Percentiles rank a stretch among this genome's conserved stretches.
Evolutionary conservation across 2,888 invertebrate species (phyloP).

Genomic region (Drosophila setosimentum): DNA sequence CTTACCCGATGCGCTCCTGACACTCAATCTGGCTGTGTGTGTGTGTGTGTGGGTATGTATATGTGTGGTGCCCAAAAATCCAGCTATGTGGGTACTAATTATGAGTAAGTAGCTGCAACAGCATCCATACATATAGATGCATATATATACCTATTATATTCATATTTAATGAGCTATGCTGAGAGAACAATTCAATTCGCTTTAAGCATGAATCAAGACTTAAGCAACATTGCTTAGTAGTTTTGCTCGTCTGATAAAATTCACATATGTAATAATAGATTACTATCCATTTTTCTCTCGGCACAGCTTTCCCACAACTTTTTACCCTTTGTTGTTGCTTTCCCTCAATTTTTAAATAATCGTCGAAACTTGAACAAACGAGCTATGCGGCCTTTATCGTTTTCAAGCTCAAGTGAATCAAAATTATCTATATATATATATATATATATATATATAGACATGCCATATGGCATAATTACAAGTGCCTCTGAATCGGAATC

Average conservation of each 20-base stretch:
- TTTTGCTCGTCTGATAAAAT: background rate
- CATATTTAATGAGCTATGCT: conserved; percentile 20
- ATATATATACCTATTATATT: conserved; percentile 16
- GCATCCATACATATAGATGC: conserved; percentile 13
- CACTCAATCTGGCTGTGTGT: background rate
- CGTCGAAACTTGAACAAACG: conserved; percentile 12
- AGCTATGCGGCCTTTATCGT: conserved; percentile 13
- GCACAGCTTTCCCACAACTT: conserved; percentile 2
- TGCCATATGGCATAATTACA: conserved; percentile 36
- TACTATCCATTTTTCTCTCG: background rate
- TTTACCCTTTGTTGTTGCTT: conserved; percentile 18
- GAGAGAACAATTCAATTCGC: background rate
- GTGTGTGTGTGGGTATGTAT: conserved; percentile 5
- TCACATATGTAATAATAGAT: background rate
- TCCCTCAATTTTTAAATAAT: background rate
- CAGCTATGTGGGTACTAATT: conserved; percentile 33
- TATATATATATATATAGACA: background rate
- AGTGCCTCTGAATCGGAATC: conserved; percentile 25
- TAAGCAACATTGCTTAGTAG: background rate
- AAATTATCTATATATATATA: conserved; percentile 7
- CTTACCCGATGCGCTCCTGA: conserved; percentile 29
- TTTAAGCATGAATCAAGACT: background rate
- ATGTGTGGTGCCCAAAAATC: conserved; percentile 14
- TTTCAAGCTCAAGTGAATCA: conserved; percentile 54
- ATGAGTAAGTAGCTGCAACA: conserved; percentile 33